phyloP scores from a whole-genome alignment of 23 tunicate genomes.

The Halocynthia aurantium region DNA sequence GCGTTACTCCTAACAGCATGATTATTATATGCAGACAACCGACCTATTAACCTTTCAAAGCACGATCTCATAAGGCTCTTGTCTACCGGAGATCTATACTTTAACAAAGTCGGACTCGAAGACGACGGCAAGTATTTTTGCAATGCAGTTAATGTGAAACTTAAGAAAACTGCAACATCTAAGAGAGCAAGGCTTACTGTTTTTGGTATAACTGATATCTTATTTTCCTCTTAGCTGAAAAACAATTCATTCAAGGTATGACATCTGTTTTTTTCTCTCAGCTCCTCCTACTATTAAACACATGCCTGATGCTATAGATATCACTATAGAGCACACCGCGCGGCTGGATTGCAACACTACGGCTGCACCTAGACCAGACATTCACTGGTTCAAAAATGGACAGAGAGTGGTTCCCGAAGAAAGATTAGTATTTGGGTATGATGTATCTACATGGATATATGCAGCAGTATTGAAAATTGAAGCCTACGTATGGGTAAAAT shows the following conservation, averaged over 20 bases:
- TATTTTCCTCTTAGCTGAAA: too few relatives aligned
- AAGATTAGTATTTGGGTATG: conserved; percentile 8
- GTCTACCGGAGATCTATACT: conserved; percentile 4
- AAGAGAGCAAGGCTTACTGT: conserved; percentile 7
- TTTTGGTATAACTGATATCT: neutral
- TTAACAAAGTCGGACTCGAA: neutral
- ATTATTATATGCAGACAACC: too few relatives aligned
- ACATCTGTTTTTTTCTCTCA: neutral
- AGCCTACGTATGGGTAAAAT: neutral
- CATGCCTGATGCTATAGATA: neutral
- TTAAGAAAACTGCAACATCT: neutral
- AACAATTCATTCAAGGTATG: neutral
- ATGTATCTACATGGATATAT: neutral
- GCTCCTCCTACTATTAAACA: neutral
- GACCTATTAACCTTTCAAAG: too few relatives aligned
- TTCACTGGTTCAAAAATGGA: neutral
- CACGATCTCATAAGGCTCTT: neutral
- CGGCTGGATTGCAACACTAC: conserved; percentile 2
- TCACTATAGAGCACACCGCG: neutral
- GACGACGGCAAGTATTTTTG: neutral
- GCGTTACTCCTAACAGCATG: too few relatives aligned
- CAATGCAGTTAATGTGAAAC: neutral
- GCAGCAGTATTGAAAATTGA: neutral
- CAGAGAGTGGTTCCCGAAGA: neutral
- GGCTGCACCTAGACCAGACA: neutral